These are phyloP conservation scores for Myotis myotis DNA, from an alignment of 2,797 vertebrate species.

Conservation along the genomic window DNA sequence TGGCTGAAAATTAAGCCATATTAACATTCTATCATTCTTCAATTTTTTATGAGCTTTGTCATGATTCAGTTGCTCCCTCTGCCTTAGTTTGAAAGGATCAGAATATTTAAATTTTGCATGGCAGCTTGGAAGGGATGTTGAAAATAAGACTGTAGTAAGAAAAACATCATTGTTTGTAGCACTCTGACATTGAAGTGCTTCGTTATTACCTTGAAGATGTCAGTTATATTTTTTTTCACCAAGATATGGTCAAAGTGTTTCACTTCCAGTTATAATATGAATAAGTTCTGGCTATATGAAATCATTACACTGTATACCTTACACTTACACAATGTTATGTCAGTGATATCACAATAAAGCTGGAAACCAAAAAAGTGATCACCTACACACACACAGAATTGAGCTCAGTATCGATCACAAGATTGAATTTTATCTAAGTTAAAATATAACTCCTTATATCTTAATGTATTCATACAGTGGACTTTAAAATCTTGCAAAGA, in stretches of 20 bases:
- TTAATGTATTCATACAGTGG: background rate
- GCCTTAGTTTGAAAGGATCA: background rate
- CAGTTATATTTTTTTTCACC: background rate
- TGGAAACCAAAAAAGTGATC: background rate
- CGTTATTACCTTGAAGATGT: background rate
- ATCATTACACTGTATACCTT: background rate
- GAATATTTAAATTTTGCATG: conserved; percentile 15
- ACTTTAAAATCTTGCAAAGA: background rate
- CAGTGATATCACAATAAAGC: background rate
- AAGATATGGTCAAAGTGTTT: background rate
- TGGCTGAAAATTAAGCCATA: background rate
- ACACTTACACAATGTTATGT: background rate
- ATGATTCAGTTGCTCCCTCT: background rate
- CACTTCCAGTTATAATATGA: background rate
- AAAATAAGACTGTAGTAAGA: background rate
- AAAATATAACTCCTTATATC: background rate
- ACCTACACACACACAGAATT: background rate
- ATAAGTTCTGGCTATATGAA: background rate
- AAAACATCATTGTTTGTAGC: background rate
- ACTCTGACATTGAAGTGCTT: background rate
- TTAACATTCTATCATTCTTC: background rate
- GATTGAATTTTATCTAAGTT: background rate
- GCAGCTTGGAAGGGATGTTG: background rate
- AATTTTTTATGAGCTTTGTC: background rate
- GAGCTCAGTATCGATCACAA: background rate